phyloP scores from a whole-genome alignment of 2,797 vertebrate species.

The Artibeus lituratus region DNA sequence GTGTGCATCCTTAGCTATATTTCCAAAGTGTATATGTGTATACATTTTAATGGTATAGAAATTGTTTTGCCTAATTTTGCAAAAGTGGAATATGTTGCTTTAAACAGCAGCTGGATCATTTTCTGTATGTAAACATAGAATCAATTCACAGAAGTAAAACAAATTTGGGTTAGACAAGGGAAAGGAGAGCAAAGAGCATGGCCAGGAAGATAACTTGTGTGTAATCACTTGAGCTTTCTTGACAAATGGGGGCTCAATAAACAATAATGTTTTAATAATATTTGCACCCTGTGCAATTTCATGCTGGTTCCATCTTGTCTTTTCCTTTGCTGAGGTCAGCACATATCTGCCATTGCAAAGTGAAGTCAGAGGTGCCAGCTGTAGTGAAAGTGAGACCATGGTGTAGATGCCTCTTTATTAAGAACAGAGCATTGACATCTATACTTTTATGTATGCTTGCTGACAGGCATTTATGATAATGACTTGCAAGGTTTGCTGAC shows the following conservation, averaged over 20 bases:
- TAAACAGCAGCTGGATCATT: slow-evolving; percentile 23
- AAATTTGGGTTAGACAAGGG: background rate
- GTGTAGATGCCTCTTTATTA: background rate
- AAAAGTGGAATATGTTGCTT: background rate
- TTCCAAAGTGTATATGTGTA: no score
- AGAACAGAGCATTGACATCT: background rate
- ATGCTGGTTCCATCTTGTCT: background rate
- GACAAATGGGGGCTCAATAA: background rate
- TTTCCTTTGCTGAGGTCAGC: background rate
- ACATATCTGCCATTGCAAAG: background rate
- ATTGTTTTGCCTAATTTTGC: slow-evolving; percentile 12
- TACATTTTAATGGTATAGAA: background rate
- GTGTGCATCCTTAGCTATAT: background rate
- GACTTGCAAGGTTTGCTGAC: slow-evolving; percentile 23
- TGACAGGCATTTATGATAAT: slow-evolving; percentile 50
- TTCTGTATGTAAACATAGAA: background rate
- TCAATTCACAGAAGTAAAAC: background rate
- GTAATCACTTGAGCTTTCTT: background rate
- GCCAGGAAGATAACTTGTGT: background rate
- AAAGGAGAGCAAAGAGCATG: background rate
- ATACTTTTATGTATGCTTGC: background rate
- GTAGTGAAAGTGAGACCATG: background rate
- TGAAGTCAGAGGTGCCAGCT: background rate
- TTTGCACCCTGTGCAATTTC: background rate
- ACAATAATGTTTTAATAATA: slow-evolving; percentile 7